Evolutionary conservation across 2,113 vertebrate genomes (phyloP).

Genomic region (Neoarius graeffei): DNA sequence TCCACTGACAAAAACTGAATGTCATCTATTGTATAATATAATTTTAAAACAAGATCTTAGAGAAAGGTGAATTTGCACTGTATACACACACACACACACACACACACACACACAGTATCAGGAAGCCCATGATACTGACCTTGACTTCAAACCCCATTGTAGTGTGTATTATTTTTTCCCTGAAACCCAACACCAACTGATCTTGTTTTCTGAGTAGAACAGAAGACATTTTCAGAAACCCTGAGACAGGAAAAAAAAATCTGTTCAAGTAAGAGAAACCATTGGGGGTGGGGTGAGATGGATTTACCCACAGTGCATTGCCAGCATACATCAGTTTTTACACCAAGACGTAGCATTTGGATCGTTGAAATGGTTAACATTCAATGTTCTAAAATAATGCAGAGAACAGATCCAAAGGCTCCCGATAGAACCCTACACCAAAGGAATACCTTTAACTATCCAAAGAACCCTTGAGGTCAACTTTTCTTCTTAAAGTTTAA

Average conservation of each 20-base stretch:
- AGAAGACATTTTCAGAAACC: background rate
- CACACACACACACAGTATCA: background rate
- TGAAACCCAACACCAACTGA: background rate
- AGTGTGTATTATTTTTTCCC: background rate
- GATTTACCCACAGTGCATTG: background rate
- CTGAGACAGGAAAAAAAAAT: background rate
- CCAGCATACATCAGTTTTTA: background rate
- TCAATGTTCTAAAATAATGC: background rate
- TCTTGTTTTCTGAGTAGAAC: background rate
- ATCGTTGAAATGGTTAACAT: background rate
- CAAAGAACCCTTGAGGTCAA: background rate
- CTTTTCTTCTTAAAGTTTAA: no score
- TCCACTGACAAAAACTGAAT: background rate
- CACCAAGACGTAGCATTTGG: background rate
- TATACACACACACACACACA: slow-evolving; percentile 8
- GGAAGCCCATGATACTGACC: slow-evolving; percentile 7
- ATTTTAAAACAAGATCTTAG: background rate
- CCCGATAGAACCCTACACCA: background rate
- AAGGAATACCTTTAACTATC: background rate
- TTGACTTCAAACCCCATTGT: background rate
- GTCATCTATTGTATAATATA: background rate
- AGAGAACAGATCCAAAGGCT: background rate
- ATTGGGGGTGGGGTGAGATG: background rate
- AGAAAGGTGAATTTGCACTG: background rate
- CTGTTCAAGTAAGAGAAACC: background rate